Evolutionary conservation across 2,797 vertebrate genomes (phyloP), one percentile per base, ranked within the genome.

Genomic region (Hyperoplus lanceolatus): DNA sequence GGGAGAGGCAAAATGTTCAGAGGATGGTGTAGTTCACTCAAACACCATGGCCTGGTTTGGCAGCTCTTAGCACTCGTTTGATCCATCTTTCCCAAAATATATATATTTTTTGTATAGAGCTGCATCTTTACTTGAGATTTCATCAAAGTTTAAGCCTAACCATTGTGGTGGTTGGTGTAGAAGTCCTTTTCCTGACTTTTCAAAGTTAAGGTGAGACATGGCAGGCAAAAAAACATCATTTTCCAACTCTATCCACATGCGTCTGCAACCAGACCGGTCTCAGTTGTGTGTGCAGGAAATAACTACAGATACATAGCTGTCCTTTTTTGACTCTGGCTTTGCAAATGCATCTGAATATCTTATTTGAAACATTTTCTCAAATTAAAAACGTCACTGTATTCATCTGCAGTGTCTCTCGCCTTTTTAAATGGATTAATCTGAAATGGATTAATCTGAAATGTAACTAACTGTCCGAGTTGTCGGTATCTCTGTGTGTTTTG

Each of bases 1-100:
- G 58, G 78, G 81, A 56, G 63, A 73, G 62, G 43, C 71, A 82
- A 29, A 75, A 85, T 82, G 77, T 75, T 84, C 38, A 65, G 49
- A 12, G 55, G 64, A 60, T 70, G 57, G 70, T 75, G 57, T 29
- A 86, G 76, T 86, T 81, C 11, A 41, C 49, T 1, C 29, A 81
- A 66, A 81, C 66, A 49, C 12, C 29, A 50, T 29, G 2, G 18
- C 5, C 42, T 49, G 51, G 6, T 63, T 65, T 69, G 4, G 11
- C 14, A 41, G 11, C 51, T 69, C 38, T 7, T 53, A 51, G 6
- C 45, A 36, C 62, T 53, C 6, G 15, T 78, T 6, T 36, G 15
- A 58, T 46, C 2, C 1, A 36, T 75, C 3, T 10, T 6, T 67
- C 29, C 38, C 39, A 5, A 14, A 50, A 46, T 46, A 60, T 55